Conservation (phyloP, 2,113 vertebrate species). For the Urocynchramus pylzowi region DNA sequence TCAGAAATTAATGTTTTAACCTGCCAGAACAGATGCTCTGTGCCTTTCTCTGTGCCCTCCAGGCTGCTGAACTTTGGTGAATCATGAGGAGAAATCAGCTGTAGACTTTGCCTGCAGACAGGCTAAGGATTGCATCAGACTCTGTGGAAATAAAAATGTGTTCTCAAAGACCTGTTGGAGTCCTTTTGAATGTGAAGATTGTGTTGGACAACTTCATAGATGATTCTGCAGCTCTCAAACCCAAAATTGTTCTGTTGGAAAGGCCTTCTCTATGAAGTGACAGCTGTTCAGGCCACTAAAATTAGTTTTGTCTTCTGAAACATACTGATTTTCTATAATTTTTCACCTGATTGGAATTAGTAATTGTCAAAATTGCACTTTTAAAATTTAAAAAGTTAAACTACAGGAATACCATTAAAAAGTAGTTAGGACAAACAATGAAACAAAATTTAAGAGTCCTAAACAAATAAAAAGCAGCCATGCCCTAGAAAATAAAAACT, state of each 20-base stretch:
- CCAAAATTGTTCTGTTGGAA: background rate
- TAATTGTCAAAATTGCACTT: background rate
- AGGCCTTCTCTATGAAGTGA: background rate
- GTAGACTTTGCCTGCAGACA: background rate
- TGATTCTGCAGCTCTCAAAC: background rate
- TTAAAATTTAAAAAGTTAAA: background rate
- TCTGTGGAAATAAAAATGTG: background rate
- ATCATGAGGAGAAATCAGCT: background rate
- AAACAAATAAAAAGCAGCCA: background rate
- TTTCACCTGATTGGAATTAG: background rate
- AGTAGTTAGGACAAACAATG: background rate
- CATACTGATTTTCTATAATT: background rate
- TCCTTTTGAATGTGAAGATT: background rate
- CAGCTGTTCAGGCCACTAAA: background rate
- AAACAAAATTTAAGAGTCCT: background rate
- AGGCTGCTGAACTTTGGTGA: background rate
- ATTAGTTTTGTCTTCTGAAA: background rate
- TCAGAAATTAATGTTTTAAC: background rate
- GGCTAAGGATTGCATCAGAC: background rate
- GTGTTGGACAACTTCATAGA: background rate
- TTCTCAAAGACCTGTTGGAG: background rate
- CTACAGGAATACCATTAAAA: background rate
- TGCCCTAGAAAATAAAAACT: background rate
- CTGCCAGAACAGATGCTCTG: background rate
- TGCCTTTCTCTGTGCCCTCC: background rate